These are phyloP conservation scores for Achatina immaculata DNA, from an alignment of 1,140 invertebrate species.

Conservation along the genomic window DNA sequence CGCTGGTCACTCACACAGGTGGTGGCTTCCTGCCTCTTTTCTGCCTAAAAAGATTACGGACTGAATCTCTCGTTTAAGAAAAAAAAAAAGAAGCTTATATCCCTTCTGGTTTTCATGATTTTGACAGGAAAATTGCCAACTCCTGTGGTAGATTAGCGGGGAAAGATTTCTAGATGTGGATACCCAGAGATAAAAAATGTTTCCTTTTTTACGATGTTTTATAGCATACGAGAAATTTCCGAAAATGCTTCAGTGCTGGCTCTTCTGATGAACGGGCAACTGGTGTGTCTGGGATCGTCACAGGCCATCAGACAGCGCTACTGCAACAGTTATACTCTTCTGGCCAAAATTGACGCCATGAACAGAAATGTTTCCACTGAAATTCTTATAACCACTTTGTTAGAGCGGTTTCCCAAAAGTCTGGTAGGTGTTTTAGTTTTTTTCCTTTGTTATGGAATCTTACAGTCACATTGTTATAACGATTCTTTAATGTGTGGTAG, in stretches of 20 bases:
- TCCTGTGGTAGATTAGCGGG: no score
- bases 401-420: background rate
- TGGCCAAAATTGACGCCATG: background rate
- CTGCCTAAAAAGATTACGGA: no score
- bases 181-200: background rate
- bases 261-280: background rate
- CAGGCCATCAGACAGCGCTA: background rate
- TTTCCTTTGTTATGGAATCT: no score
- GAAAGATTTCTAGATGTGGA: background rate
- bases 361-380: background rate
- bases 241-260: background rate
- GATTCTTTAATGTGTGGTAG: no score
- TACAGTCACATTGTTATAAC: no score
- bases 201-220: background rate
- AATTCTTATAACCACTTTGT: background rate
- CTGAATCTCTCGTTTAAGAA: no score
- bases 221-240: background rate
- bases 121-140: no score
- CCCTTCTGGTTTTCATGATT: no score
- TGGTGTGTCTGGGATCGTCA: background rate
- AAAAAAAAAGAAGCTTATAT: no score
- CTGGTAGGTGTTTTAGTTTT: background rate
- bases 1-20: no score
- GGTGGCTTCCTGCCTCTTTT: no score
- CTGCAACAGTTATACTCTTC: constrained; percentile 1